Conservation (phyloP, 92 coral and sea anemone species). For the Palythoa heliodiscus region DNA sequence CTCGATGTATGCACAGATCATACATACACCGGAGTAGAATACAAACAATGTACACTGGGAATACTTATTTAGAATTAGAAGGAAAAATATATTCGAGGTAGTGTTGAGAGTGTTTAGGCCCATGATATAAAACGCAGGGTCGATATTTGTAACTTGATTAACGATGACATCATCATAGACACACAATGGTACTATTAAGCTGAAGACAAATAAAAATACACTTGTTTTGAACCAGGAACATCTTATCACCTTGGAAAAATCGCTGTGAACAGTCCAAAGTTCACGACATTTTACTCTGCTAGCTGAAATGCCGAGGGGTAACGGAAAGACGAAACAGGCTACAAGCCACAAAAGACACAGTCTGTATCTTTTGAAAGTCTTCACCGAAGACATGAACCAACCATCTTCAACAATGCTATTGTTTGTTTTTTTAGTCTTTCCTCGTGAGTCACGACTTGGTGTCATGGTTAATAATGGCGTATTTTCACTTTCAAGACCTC, state of each 20-base stretch:
- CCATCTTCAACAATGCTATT: too few species aligned
- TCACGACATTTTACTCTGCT: slow-evolving; percentile 26
- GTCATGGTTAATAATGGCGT: not conserved
- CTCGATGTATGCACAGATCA: slow-evolving; percentile 54
- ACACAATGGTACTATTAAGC: not conserved
- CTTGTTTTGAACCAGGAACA: slow-evolving; percentile 51
- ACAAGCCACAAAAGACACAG: not conserved
- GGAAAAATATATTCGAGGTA: slow-evolving; percentile 30
- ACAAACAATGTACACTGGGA: slow-evolving; percentile 36
- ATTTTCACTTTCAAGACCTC: slow-evolving; percentile 3
- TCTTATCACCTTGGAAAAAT: slow-evolving; percentile 46
- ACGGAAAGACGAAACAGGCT: slow-evolving; percentile 1
- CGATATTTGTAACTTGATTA: too few species aligned
- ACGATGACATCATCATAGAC: too few species aligned
- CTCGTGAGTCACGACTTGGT: not conserved
- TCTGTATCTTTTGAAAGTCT: not conserved
- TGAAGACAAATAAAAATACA: slow-evolving; percentile 27
- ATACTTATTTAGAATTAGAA: slow-evolving; percentile 49
- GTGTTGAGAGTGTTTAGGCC: slow-evolving; percentile 18
- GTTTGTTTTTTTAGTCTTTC: not conserved
- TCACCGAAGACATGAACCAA: too few species aligned
- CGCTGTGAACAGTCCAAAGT: slow-evolving; percentile 29
- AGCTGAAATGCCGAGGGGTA: slow-evolving; percentile 46
- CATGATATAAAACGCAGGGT: too few species aligned
- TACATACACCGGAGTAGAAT: slow-evolving; percentile 46